These are phyloP conservation scores for Dione juno DNA, from an alignment of 2,888 invertebrate genomes.

Conservation along the genomic window DNA sequence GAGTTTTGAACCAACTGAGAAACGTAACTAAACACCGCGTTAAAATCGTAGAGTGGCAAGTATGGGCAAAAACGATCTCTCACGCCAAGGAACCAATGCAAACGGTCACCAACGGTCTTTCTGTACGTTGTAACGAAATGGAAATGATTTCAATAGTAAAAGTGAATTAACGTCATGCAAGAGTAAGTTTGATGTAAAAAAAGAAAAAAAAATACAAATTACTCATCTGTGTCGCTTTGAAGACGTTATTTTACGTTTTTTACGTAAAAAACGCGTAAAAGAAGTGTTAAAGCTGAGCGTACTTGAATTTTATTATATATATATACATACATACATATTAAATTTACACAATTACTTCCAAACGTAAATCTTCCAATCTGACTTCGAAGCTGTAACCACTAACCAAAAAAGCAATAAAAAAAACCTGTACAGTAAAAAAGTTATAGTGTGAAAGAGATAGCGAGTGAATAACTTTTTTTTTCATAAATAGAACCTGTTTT, in stretches of 20 bases:
- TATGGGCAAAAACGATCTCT: too few species aligned
- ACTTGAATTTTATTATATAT: too few species aligned
- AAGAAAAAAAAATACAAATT: neutral
- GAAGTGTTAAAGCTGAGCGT: too few species aligned
- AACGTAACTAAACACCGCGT: too few species aligned
- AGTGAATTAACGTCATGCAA: conserved; percentile 27
- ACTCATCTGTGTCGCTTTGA: neutral
- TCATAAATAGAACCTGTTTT: neutral
- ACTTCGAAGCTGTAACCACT: neutral
- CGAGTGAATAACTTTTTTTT: neutral
- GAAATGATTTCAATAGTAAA: conserved; percentile 29
- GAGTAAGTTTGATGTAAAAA: conserved; percentile 15
- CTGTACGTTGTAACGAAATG: conserved; percentile 9
- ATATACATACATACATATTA: too few species aligned
- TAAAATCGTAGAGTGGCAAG: too few species aligned
- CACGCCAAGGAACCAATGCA: neutral
- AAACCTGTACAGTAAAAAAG: conserved; percentile 4
- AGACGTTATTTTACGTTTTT: conserved; percentile 13
- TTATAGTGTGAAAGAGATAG: conserved; percentile 5
- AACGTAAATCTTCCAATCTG: neutral
- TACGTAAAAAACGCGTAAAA: neutral
- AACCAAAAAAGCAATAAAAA: neutral
- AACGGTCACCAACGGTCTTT: conserved; percentile 9
- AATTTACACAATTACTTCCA: neutral
- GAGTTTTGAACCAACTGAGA: too few species aligned